Evolutionary conservation across 2,797 vertebrate genomes (phyloP), one percentile per base, ranked within the genome.

Genomic region (Xenops minutus): DNA sequence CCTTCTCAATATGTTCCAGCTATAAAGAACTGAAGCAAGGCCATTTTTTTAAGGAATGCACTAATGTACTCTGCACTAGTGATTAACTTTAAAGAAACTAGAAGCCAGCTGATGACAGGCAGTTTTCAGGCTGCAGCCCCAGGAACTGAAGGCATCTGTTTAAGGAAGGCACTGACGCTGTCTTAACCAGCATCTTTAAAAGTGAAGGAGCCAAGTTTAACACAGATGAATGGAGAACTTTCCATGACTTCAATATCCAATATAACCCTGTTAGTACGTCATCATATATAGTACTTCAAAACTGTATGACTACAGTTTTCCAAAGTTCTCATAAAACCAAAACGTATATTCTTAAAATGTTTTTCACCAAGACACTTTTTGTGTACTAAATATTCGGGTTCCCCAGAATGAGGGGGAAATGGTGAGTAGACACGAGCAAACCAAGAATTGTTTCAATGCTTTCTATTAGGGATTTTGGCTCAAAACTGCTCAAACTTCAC

Each of bases 21-120:
- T 56, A 80, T 7, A 59, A 84, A 88, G 74, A 95, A 76, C 34
- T 51, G 73, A 85, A 89, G 59, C 66, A 92, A 83, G 39, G 63
- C 20, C 29, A 32, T 76, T n/a, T 86, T 93, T 91, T 43, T 67
- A 66, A 79, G 48, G 59, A 93, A 86, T 49, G 16, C 64, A 59
- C 14, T 90, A 93, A 86, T 49, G 16, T 67, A 59, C 14, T 90
- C 82, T 54, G 49, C 83, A 88, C 69, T 71, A 51, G 55, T 34
- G 39, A 90, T 79, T 88, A 93, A 52, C 79, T 94, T 95, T 62
- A 94, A 91, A 95, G 88, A 77, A 90, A 71, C 32, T 85, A 84
- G 52, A 88, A 85, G 26, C 48, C 75, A 76, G 52, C 44, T 88
- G 89, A 88, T 43, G 48, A 93, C 52, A 93, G 59, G 41, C 55